Conservation (phyloP, 2,113 vertebrate species). For the Oncorhynchus masou region DNA sequence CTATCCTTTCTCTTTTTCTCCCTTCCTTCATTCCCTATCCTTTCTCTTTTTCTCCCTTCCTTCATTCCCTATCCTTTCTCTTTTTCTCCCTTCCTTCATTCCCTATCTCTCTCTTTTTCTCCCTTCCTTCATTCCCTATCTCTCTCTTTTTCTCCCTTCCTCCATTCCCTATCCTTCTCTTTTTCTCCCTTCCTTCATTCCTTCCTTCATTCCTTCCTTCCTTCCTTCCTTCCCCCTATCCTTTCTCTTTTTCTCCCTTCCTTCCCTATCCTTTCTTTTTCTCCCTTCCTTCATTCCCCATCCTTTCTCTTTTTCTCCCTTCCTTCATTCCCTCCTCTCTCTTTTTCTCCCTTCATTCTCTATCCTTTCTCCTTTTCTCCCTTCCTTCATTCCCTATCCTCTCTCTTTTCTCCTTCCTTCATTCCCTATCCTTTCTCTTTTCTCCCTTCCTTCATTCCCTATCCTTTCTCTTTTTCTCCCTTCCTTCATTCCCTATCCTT, state of each 20-base stretch:
- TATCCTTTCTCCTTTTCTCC: too few species aligned
- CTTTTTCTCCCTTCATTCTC: too few species aligned
- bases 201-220: constrained; percentile 36
- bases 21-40: constrained; percentile 31
- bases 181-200: neutral
- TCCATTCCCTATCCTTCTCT: constrained; percentile 31
- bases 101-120: too few species aligned
- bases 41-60: constrained; percentile 6
- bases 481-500: constrained; percentile 33
- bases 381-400: constrained; percentile 32
- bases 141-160: constrained; percentile 1
- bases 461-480: too few species aligned
- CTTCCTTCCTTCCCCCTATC: too few species aligned
- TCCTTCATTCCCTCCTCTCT: neutral
- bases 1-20: too few species aligned
- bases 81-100: too few species aligned
- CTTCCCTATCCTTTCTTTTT: too few species aligned
- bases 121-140: constrained; percentile 26
- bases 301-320: constrained; percentile 16
- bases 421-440: constrained; percentile 28
- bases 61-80: neutral
- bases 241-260: constrained; percentile 6
- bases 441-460: too few species aligned
- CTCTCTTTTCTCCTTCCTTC: constrained; percentile 9
- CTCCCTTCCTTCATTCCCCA: constrained; percentile 26